Base-by-base conservation (phyloP, 2,888 invertebrate genomes). In the Enchytraeus crypticus region DNA sequence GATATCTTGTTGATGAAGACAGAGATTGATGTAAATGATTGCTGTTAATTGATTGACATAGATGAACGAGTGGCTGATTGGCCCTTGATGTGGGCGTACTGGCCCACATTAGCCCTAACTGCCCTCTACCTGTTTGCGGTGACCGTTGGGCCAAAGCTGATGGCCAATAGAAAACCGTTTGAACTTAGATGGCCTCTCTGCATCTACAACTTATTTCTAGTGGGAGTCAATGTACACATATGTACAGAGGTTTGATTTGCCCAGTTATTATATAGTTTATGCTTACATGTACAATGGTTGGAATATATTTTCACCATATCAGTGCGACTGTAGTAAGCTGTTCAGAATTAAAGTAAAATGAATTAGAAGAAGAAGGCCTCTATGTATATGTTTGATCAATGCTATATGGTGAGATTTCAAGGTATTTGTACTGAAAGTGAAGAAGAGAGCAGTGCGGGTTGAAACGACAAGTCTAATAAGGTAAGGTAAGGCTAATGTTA, bases 211-310 rank as follows among this genome's bases (percentile, higher is more conserved):
- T 64, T 74, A 32, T 59, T 63, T 18, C 71, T 77, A 51, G 74
- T 79, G 30, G 62, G 71, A 14, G 67, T 79, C 38, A 79, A 79
- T 65, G 71, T 76, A 49, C 74, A 79, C 68, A 79, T 79, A 67
- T 77, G 67, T 62, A 68, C 66, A 63, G 72, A 76, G 72, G 78
- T n/a, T n/a, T n/a, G n/a, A n/a, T n/a, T 77, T 64, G 68, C 70
- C 27, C 4, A 5, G 11, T 57, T 2, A 21, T 1, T 47, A 11
- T 47, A n/a, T n/a, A n/a, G n/a, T n/a, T n/a, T n/a, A n/a, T n/a
- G n/a, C n/a, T n/a, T n/a, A n/a, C n/a, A n/a, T n/a, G n/a, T n/a
- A n/a, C n/a, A n/a, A n/a, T n/a, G n/a, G n/a, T n/a, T n/a, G n/a
- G n/a, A n/a, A n/a, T n/a, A n/a, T n/a, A n/a, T n/a, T n/a, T n/a